These are phyloP conservation scores for Strix aluco DNA, from an alignment of 2,113 vertebrate species.

Conservation along the genomic window DNA sequence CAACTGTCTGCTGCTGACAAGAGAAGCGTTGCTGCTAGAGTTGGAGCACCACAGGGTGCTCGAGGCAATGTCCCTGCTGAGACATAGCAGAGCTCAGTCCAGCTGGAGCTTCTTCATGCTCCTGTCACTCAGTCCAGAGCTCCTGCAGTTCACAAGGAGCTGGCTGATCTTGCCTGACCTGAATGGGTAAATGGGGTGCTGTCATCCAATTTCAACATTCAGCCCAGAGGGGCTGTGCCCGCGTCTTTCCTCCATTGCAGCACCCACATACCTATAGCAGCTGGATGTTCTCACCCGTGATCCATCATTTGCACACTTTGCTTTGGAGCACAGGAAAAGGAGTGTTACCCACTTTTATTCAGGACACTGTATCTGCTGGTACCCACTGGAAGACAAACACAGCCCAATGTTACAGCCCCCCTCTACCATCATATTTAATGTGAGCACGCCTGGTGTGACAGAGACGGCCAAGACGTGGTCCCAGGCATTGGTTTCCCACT, in stretches of 20 bases:
- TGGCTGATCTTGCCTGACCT: neutral
- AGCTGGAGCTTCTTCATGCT: neutral
- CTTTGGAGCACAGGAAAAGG: neutral
- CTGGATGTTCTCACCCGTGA: neutral
- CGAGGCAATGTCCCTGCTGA: constrained; percentile 31
- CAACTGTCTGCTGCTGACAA: constrained; percentile 23
- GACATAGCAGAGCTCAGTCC: neutral
- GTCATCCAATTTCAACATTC: neutral
- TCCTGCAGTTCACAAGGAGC: neutral
- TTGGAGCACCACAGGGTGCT: constrained; percentile 30
- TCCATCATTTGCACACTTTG: neutral
- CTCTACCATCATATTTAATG: neutral
- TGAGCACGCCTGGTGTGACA: neutral
- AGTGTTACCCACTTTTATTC: neutral
- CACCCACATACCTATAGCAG: neutral
- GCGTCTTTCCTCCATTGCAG: neutral
- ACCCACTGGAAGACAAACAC: neutral
- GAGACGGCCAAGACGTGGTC: neutral
- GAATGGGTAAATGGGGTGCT: neutral
- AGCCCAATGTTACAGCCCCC: neutral
- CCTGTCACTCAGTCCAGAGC: neutral
- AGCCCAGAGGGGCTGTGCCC: neutral
- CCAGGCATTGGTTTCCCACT: neutral
- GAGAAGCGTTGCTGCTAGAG: neutral
- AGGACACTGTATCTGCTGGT: neutral